These are phyloP conservation scores for Spongia lamella DNA, from an alignment of 37 sponge, comb jelly and placozoan genomes.

Conservation along the genomic window DNA sequence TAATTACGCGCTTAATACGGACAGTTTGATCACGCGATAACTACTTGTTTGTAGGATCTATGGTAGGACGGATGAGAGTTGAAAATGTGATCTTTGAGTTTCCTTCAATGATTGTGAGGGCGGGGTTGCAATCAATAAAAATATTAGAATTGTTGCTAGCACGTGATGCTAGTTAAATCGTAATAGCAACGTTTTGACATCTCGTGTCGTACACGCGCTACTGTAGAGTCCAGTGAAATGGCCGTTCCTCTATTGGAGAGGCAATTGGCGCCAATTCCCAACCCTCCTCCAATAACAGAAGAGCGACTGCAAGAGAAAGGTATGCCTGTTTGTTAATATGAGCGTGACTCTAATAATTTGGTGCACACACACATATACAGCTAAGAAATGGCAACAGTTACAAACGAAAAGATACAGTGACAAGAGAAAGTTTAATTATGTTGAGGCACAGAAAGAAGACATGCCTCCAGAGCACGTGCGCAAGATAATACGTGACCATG, in stretches of 20 bases:
- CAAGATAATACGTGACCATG: conserved; percentile 99
- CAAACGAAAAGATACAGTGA: conserved; percentile 96
- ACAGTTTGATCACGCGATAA: too few relatives aligned
- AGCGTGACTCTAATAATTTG: not conserved
- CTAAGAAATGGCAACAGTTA: conserved; percentile 98
- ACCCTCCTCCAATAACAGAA: conserved; percentile 55
- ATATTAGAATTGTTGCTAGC: too few relatives aligned
- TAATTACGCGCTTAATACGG: too few relatives aligned
- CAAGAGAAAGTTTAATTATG: conserved; percentile 98
- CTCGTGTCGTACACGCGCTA: not conserved
- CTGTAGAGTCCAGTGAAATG: conserved; percentile 13
- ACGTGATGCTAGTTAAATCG: not conserved
- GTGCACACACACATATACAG: conserved; percentile 32
- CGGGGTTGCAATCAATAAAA: too few relatives aligned
- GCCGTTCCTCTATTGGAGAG: conserved; percentile 59
- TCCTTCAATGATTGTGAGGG: too few relatives aligned
- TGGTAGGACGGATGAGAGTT: too few relatives aligned
- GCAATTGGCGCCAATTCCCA: conserved; percentile 70
- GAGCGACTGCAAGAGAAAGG: conserved; percentile 93
- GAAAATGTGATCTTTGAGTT: too few relatives aligned
- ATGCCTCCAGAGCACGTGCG: conserved; percentile 99
- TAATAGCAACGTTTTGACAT: conserved; percentile 2
- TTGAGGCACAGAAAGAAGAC: conserved; percentile 99
- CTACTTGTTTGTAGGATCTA: too few relatives aligned
- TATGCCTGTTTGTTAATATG: not conserved